Conservation (phyloP, 2,113 vertebrate genomes). For the Halichoeres trimaculatus region DNA sequence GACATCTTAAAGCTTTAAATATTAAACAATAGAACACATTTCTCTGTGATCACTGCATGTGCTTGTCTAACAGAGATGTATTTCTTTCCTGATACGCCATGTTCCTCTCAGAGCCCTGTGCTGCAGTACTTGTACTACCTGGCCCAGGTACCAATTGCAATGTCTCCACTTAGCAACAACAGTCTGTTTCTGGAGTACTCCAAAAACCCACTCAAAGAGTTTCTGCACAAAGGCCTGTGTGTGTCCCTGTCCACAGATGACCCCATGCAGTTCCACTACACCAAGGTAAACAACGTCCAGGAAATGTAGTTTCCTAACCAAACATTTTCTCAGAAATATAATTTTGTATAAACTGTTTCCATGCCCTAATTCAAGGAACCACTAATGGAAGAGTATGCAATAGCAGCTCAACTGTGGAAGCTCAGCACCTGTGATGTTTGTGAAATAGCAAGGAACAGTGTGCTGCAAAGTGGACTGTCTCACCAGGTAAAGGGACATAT, state of each 20-base stretch:
- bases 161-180: conserved; percentile 97
- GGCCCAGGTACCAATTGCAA: conserved; percentile 94
- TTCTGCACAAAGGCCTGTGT: conserved; percentile 92
- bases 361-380: conserved; percentile 85
- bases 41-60: background rate
- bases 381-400: conserved; percentile 96
- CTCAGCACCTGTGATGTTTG: conserved; percentile 95
- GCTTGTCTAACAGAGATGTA: background rate
- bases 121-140: conserved; percentile 95
- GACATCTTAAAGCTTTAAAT: background rate
- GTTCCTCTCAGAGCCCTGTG: conserved; percentile 88
- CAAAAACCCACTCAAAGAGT: conserved; percentile 92
- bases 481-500: conserved; percentile 82
- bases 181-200: conserved; percentile 95
- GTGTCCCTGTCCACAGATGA: conserved; percentile 95
- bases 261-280: conserved; percentile 97
- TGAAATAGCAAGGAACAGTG: conserved; percentile 94
- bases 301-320: background rate
- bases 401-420: conserved; percentile 97
- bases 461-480: conserved; percentile 91
- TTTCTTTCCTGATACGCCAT: conserved; percentile 3
- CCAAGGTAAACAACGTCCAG: conserved; percentile 85
- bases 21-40: background rate
- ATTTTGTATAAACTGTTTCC: background rate
- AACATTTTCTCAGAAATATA: too few species aligned